Evolutionary conservation across 2,113 vertebrate genomes (phyloP), one percentile per base, ranked within the genome.

Genomic region (Cochlearius cochlearius): DNA sequence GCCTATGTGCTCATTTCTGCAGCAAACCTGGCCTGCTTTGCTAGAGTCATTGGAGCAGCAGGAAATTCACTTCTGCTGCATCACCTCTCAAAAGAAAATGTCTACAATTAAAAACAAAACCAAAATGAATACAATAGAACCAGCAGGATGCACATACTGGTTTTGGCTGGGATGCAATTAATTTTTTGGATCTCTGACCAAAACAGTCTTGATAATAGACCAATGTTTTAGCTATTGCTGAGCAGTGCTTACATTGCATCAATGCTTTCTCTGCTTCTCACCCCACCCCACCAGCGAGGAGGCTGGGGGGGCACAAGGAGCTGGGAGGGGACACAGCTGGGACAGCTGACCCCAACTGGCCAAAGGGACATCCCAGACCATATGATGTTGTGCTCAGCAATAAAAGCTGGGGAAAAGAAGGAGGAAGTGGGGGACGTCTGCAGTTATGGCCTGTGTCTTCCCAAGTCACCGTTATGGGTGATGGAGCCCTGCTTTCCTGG

Each of bases 251-350:
- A 34, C n/a, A 56, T n/a, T 66, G 29, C 15, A 7, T 47, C n/a
- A 18, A 56, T 34, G 29, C 26, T 17, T 53, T 45, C 30, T 43
- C 27, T 23, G 34, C 5, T 47, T 18, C 82, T 86, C 11, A 39
- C 14, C 41, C 50, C 3, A 3, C 17, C 41, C 39, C 7, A 4
- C 14, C 41, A 66, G n/a, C 1, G 1, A 69, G 43, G 1, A 16
- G 43, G 12, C 53, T 82, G 52, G 29, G n/a, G 29, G 6, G 50
- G 23, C 60, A n/a, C 71, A 23, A 55, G 58, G 10, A 4, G 11
- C 1, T 60, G 32, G 26, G 20, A 77, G 45, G 22, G 64, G 26
- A 38, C 36, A 32, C 38, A 36, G 53, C 36, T 1, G 4, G 12
- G 36, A 50, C 53, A 76, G 23, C 41, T 50, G 60, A 67, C 30